Base-by-base conservation (phyloP, 2,113 vertebrate genomes). In the Scophthalmus maximus region DNA sequence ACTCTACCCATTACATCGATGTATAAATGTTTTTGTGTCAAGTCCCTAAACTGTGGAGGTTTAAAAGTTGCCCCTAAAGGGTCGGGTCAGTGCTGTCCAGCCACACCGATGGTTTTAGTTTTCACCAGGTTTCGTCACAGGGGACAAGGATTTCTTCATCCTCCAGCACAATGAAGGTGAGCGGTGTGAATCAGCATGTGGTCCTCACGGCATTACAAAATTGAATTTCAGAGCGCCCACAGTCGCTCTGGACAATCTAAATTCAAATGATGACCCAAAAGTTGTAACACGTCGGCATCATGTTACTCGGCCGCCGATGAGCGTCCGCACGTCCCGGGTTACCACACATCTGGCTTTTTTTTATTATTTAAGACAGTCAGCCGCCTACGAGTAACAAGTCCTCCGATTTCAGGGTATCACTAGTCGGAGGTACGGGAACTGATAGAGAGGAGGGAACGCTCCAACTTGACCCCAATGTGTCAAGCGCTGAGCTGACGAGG, bases 391-490 rank as follows among this genome's bases (percentile, higher is more conserved):
- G 25, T 40, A 53, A 74, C 57, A 30, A 42, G 58, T 42, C 49
- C 63, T 83, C 46, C 29, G 50, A 73, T 74, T 46, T 61, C 12
- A 40, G 36, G 36, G 36, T 40, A 5, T 40, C 17, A 40, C n/a
- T n/a, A n/a, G n/a, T n/a, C n/a, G n/a, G 68, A 44, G 62, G 51
- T 70, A 29, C 1, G 22, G 69, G 68, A 25, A 59, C 68, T 52
- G 78, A 49, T 47, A 58, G 65, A 52, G 71, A 68, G 38, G 52
- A 72, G 76, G 20, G 46, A 71, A 58, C 6, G 30, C 72, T 86
- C 51, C 79, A 26, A 27, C 76, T 70, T 87, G 86, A 90, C 91
- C 89, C 67, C 69, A 85, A 89, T 93, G 87, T 82, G 85, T 92
- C 89, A 88, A 89, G 85, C 56, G 50, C 18, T 22, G 10, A 17